Evolutionary conservation across 1,140 invertebrate species (phyloP), one percentile per base, ranked within the genome.

Genomic region (Dryas iulia): DNA sequence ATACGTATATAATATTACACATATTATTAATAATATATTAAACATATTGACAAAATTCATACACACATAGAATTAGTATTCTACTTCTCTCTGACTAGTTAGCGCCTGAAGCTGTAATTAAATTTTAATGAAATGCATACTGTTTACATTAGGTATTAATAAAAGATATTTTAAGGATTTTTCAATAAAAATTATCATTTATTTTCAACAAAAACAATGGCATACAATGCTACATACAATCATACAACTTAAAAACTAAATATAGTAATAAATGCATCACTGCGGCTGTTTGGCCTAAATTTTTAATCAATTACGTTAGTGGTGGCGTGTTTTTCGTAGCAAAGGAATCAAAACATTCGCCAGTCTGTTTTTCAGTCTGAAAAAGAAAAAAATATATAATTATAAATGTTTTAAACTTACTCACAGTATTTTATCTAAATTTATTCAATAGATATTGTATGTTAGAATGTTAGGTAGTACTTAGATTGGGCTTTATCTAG

Each of bases 111-210:
- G n/a, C n/a, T 6, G 7, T 14, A 35, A n/a, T 35, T 1, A 35
- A 6, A 35, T 35, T 35, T 5, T 35, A 35, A 3, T 6, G 1
- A 35, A 14, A 6, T 5, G 12, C 14, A n/a, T 47, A 8, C 10
- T 21, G 3, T 3, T 21, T 10, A 3, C 10, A 14, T 3, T 35
- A 14, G 0, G 14, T 6, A 14, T 35, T 0, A 79, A 77, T 63
- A 66, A 84, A 76, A 81, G 59, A 58, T 69, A 8, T n/a, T 71
- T 71, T 87, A 75, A 71, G 79, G 86, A 85, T 91, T 89, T 91
- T 91, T 91, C 77, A 91, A 89, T 91, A 91, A 87, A 76, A 91
- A 89, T 87, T 82, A 72, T 76, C 69, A 74, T 91, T 89, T 91
- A 87, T 89, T 91, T 87, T 91, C 84, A 91, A 91, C 89, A 70